These are phyloP conservation scores for Mastacembelus armatus DNA, from an alignment of 2,797 vertebrate species.

Conservation along the genomic window DNA sequence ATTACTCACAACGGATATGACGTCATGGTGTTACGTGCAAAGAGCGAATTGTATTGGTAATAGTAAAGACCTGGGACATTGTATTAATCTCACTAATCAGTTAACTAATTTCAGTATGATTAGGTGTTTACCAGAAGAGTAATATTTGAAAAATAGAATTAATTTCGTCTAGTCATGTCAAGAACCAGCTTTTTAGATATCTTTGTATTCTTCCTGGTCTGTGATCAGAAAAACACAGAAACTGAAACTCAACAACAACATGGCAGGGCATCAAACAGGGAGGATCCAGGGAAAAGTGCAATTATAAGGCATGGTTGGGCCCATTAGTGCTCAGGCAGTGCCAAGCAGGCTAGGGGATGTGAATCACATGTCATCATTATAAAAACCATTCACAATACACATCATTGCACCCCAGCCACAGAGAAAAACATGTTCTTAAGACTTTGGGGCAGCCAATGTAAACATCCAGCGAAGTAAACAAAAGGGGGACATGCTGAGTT, in stretches of 20 bases:
- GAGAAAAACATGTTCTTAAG: slow-evolving; percentile 12
- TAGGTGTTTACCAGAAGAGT: neutral
- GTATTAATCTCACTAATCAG: too few relatives aligned
- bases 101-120: too few relatives aligned
- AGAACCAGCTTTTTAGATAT: neutral
- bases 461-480: slow-evolving; percentile 25
- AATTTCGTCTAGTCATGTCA: neutral
- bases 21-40: too few relatives aligned
- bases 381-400: slow-evolving; percentile 24
- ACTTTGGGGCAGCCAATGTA: slow-evolving; percentile 21
- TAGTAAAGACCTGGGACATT: too few relatives aligned
- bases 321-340: slow-evolving; percentile 17
- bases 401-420: slow-evolving; percentile 7
- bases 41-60: too few relatives aligned
- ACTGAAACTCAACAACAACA: neutral
- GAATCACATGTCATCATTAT: slow-evolving; percentile 31
- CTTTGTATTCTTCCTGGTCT: neutral
- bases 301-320: slow-evolving; percentile 41
- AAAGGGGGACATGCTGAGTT: neutral
- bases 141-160: neutral
- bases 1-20: too few relatives aligned
- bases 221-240: neutral
- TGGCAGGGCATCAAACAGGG: neutral
- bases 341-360: slow-evolving; percentile 26
- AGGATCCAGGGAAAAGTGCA: slow-evolving; percentile 14